Evolutionary conservation across 2,113 vertebrate genomes (phyloP).

Genomic region (Amia ocellicauda): DNA sequence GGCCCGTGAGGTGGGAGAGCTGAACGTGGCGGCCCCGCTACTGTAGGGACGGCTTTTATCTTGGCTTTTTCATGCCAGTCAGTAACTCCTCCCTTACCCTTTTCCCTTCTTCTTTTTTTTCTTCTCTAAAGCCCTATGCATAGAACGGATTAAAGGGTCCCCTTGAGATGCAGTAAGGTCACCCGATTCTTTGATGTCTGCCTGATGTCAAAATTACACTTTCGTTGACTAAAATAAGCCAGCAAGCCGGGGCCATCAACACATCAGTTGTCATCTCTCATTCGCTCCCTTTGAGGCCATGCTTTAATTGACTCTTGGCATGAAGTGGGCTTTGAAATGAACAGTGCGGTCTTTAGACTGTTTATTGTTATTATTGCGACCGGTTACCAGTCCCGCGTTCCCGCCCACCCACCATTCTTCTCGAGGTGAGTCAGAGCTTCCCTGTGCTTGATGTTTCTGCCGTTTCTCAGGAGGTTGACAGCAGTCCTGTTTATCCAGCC

Average conservation of each 20-base stretch:
- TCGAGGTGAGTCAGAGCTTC: too few relatives aligned
- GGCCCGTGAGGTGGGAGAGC: too few relatives aligned
- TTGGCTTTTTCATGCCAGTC: slow-evolving; percentile 13
- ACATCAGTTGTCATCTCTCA: too few relatives aligned
- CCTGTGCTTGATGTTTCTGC: too few relatives aligned
- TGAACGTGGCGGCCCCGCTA: too few relatives aligned
- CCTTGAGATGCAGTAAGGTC: slow-evolving; percentile 23
- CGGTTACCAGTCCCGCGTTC: too few relatives aligned
- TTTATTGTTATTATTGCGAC: too few relatives aligned
- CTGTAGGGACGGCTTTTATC: not conserved
- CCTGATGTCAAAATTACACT: slow-evolving; percentile 13
- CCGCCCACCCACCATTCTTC: too few relatives aligned
- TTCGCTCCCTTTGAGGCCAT: too few relatives aligned
- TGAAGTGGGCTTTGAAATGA: slow-evolving; percentile 8
- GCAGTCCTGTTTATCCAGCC: too few relatives aligned
- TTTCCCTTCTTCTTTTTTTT: slow-evolving; percentile 10
- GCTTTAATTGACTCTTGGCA: not conserved
- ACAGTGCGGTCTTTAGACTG: not conserved
- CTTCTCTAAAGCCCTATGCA: slow-evolving; percentile 8
- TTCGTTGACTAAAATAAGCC: not conserved
- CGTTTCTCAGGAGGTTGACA: too few relatives aligned
- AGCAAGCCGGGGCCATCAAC: too few relatives aligned
- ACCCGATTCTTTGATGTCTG: slow-evolving; percentile 16
- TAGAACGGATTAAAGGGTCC: slow-evolving; percentile 18
- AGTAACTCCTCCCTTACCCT: not conserved